Percentiles rank a stretch among this genome's conserved stretches.
These are phyloP conservation scores for Drosophila santomea DNA, from an alignment of 1,140 invertebrate genomes.

Conservation along the genomic window DNA sequence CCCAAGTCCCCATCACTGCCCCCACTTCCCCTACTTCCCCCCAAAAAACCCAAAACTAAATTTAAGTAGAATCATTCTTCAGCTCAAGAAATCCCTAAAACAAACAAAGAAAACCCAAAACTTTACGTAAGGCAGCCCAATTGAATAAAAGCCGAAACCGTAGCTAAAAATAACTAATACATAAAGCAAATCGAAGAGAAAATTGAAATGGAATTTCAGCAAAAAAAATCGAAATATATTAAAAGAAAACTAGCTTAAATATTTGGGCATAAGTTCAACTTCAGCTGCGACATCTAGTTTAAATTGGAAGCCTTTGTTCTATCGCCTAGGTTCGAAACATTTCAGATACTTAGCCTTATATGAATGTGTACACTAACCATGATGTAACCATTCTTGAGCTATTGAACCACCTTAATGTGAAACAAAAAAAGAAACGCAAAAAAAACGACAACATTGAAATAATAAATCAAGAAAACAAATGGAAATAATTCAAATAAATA, in stretches of 20 bases:
- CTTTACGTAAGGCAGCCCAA: conserved; percentile 63
- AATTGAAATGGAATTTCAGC: conserved; percentile 75
- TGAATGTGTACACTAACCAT: conserved; percentile 54
- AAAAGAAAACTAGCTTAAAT: conserved; percentile 60
- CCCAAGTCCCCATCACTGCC: conserved; percentile 20
- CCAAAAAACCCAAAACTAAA: conserved; percentile 35
- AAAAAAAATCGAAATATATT: conserved; percentile 43
- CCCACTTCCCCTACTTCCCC: neutral
- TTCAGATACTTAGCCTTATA: conserved; percentile 69
- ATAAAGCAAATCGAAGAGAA: conserved; percentile 5
- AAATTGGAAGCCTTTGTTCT: conserved; percentile 62
- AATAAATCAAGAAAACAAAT: conserved; percentile 49
- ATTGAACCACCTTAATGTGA: conserved; percentile 80
- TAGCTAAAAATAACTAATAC: conserved; percentile 55
- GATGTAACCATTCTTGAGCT: conserved; percentile 75
- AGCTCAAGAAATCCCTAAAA: conserved; percentile 55
- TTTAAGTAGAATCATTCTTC: conserved; percentile 73
- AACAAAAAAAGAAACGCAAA: conserved; percentile 50
- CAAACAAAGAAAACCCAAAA: conserved; percentile 2
- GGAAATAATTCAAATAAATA: conserved; percentile 73
- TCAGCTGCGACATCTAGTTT: conserved; percentile 52
- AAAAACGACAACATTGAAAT: conserved; percentile 44
- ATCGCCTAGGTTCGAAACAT: conserved; percentile 28
- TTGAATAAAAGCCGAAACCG: conserved; percentile 18
- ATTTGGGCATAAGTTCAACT: conserved; percentile 61